Evolutionary conservation across 1,140 invertebrate species (phyloP), one percentile per base, ranked within the genome.

Genomic region (Drosophila tani): DNA sequence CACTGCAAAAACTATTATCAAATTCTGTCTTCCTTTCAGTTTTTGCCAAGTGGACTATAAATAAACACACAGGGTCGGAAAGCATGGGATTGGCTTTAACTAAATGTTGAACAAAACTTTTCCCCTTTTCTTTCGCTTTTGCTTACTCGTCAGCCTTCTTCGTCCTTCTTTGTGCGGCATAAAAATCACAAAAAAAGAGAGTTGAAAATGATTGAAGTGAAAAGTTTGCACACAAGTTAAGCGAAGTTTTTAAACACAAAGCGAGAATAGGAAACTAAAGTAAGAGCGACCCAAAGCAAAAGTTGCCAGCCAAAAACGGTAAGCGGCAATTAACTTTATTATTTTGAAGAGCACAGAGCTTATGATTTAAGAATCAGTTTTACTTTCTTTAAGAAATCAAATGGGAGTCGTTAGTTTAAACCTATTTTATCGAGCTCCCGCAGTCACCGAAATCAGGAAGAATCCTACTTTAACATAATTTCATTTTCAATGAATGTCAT

Each of bases 201-300:
- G 60, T 64, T 59, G 65, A 69, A 83, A 83, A 88, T 87, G 84
- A 88, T 75, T 74, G 73, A 81, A 71, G 65, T 69, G 29, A 67
- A 87, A 88, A 87, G 64, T 83, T 84, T 71, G 11, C 58, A 50
- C 64, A 77, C 49, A 77, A 87, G 76, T 78, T 83, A 49, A 68
- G 63, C 46, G 60, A 83, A 84, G 81, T 88, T 88, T 78, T 74
- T 70, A 15, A 58, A 46, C 60, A 41, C 43, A 65, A 59, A 50
- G 32, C 15, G 21, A n/a, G 60, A 32, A 41, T 47, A 62, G 27
- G 43, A 63, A 66, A 66, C 40, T 15, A 57, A 67, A 45, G 24
- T 49, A 60, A 55, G 24, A 59, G 24, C 46, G 35, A 21, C 67
- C 6, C 19, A 41, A 41, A 24, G 49, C 11, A 58, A 56, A 75